Conservation (phyloP, 2,113 vertebrate species). For the Gobius niger region DNA sequence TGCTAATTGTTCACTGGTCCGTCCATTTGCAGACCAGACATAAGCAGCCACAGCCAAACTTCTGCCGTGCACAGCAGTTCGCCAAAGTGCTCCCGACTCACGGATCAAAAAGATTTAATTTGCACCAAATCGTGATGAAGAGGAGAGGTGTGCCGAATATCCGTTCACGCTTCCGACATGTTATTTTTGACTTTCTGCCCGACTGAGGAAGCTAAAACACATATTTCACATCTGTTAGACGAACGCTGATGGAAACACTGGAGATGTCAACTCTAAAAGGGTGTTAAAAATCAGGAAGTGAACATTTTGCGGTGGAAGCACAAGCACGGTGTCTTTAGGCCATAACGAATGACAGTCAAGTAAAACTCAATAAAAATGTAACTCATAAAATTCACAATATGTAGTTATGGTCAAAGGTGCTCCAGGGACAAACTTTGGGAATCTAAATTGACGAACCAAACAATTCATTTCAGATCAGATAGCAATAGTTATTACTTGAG, state of each 20-base stretch:
- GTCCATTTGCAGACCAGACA: not conserved
- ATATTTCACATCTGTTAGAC: not conserved
- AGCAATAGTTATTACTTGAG: not conserved
- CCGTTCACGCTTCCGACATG: not conserved
- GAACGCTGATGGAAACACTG: not conserved
- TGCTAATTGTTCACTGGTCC: not conserved
- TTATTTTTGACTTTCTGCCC: constrained; percentile 2
- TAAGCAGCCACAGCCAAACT: not conserved
- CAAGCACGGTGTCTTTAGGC: not conserved
- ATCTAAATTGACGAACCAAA: not conserved
- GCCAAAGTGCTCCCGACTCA: not conserved
- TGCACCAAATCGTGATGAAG: not conserved
- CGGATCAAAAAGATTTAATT: constrained; percentile 26
- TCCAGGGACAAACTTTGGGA: not conserved
- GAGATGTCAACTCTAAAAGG: not conserved
- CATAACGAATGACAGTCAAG: not conserved
- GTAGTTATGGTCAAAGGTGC: not conserved
- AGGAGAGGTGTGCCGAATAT: constrained; percentile 18
- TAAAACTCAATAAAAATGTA: not conserved
- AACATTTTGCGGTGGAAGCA: not conserved
- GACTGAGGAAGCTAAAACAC: not conserved
- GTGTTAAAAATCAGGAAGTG: not conserved
- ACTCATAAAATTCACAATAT: not conserved
- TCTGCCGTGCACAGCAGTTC: not conserved
- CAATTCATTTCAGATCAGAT: not conserved